phyloP scores from a whole-genome alignment of 2,888 invertebrate genomes.

The Glaucopsyche alexis region DNA sequence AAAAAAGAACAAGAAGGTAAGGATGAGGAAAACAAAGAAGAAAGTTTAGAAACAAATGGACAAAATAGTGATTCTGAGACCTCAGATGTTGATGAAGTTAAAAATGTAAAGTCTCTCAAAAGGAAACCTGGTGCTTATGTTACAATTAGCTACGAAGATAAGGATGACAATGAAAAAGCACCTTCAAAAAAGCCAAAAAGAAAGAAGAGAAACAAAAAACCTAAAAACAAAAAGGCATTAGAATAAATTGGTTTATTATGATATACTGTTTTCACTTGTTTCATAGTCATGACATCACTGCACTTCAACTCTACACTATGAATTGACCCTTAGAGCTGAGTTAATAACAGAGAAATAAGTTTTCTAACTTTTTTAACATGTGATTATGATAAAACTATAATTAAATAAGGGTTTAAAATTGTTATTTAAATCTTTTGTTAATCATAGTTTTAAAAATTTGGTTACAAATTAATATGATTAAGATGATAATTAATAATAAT shows the following conservation, averaged over 20 bases:
- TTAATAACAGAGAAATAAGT: no score
- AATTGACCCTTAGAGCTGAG: no score
- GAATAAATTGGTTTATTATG: slow-evolving; percentile 31
- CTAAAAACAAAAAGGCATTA: slow-evolving; percentile 50
- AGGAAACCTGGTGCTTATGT: slow-evolving; percentile 69
- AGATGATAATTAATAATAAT: no score
- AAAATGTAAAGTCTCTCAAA: slow-evolving; percentile 46
- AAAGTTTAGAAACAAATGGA: slow-evolving; percentile 40
- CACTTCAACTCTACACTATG: no score
- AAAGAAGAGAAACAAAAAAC: slow-evolving; percentile 63
- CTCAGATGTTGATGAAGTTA: slow-evolving; percentile 46
- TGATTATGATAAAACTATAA: no score
- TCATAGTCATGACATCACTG: no score
- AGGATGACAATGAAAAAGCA: slow-evolving; percentile 49
- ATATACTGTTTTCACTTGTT: slow-evolving; percentile 23
- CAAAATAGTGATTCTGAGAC: slow-evolving; percentile 47
- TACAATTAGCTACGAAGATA: slow-evolving; percentile 62
- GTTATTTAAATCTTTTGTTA: no score
- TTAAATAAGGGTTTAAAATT: no score
- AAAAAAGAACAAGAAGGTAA: slow-evolving; percentile 60
- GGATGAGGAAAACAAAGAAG: slow-evolving; percentile 41
- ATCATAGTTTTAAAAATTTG: no score
- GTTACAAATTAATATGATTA: no score
- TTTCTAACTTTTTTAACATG: no score
- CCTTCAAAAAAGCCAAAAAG: slow-evolving; percentile 51